Evolutionary conservation across 2,797 vertebrate species (phyloP).

Genomic region (Platyrinchus mystaceus): DNA sequence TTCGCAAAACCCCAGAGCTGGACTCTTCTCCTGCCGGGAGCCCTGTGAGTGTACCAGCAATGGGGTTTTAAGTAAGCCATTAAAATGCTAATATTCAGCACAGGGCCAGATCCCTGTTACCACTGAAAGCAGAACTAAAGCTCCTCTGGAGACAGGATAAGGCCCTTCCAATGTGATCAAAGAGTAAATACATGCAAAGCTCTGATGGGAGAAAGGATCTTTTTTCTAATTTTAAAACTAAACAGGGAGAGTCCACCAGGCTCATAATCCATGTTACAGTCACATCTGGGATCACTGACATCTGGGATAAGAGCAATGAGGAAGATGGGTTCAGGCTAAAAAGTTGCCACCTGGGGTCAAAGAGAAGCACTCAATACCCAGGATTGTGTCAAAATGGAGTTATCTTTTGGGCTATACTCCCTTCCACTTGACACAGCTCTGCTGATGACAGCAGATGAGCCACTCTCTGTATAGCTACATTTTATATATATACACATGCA

Average conservation of each 20-base stretch:
- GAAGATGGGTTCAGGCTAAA: background rate
- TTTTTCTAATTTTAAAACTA: constrained; percentile 63
- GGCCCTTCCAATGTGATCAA: constrained; percentile 57
- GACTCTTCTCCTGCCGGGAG: background rate
- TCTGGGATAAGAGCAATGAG: background rate
- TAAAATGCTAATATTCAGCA: constrained; percentile 61
- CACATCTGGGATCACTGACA: constrained; percentile 32
- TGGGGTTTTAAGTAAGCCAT: constrained; percentile 48
- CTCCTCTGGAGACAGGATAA: constrained; percentile 59
- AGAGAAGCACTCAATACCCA: background rate
- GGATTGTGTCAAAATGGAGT: background rate
- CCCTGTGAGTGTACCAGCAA: background rate
- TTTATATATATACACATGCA: background rate
- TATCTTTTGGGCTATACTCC: background rate
- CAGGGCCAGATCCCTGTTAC: constrained; percentile 40
- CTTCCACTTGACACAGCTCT: background rate
- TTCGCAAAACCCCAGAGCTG: constrained; percentile 44
- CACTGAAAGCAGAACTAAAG: constrained; percentile 54
- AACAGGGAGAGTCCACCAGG: constrained; percentile 12
- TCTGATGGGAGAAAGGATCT: constrained; percentile 44
- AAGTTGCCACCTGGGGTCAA: background rate
- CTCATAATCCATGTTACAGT: constrained; percentile 5
- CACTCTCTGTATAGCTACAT: background rate
- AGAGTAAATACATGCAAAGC: constrained; percentile 62
- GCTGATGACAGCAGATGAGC: background rate